phyloP scores from a whole-genome alignment of 2,888 invertebrate species.

The Catonia carolina region DNA sequence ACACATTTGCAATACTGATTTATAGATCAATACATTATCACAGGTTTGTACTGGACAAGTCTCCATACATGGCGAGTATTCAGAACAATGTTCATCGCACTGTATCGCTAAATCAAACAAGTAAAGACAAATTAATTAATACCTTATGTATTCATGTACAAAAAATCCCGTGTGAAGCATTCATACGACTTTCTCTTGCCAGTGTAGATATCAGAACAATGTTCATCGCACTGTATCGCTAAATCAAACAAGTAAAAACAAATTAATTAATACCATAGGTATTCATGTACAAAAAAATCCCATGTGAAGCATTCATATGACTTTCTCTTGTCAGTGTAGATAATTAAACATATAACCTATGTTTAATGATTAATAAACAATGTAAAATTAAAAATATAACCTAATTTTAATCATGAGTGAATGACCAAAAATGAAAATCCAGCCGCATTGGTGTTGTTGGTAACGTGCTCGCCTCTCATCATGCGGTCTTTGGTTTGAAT shows the following conservation, averaged over 20 bases:
- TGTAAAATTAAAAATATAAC: too few species aligned
- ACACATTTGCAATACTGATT: slow-evolving; percentile 57
- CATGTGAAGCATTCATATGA: too few species aligned
- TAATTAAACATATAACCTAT: too few species aligned
- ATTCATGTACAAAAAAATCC: neutral
- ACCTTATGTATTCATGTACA: neutral
- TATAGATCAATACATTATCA: slow-evolving; percentile 61
- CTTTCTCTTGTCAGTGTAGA: too few species aligned
- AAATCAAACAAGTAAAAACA: slow-evolving; percentile 44
- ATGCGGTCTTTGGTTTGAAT: too few species aligned
- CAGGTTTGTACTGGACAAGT: slow-evolving; percentile 80
- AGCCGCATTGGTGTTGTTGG: too few species aligned
- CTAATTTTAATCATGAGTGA: too few species aligned
- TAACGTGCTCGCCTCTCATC: too few species aligned
- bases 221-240: slow-evolving; percentile 74
- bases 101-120: slow-evolving; percentile 58
- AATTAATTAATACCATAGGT: slow-evolving; percentile 4
- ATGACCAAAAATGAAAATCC: too few species aligned
- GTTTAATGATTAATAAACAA: too few species aligned
- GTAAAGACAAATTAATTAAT: slow-evolving; percentile 5
- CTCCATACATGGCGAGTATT: slow-evolving; percentile 73
- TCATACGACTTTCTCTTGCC: too few species aligned
- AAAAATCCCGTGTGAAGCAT: too few species aligned
- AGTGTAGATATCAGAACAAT: slow-evolving; percentile 67
- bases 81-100: slow-evolving; percentile 73